Conservation (phyloP, 1,140 invertebrate genomes). For the Aphelenchoides fujianensis region DNA sequence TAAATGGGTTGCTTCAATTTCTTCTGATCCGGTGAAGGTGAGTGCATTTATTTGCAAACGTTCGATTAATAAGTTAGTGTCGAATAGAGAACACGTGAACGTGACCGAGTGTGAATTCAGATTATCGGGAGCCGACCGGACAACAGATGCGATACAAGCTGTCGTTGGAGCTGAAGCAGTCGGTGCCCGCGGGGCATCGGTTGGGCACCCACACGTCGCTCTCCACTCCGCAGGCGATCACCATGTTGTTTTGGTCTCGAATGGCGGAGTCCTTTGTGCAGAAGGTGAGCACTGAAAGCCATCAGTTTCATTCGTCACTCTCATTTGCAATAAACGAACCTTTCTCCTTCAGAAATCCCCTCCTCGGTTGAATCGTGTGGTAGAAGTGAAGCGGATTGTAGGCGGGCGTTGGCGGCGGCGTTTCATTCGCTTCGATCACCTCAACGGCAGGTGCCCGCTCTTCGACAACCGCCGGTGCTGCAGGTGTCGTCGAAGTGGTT, state of each 20-base stretch:
- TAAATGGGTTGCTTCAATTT: too few species aligned
- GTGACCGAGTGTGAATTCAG: too few species aligned
- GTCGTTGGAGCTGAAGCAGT: constrained; percentile 51
- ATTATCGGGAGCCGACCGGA: constrained; percentile 31
- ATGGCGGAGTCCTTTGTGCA: constrained; percentile 56
- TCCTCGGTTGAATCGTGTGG: constrained; percentile 28
- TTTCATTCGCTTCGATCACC: background rate
- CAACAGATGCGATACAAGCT: constrained; percentile 54
- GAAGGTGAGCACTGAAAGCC: constrained; percentile 50
- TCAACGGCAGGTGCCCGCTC: background rate
- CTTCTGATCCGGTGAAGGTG: too few species aligned
- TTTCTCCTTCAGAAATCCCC: constrained; percentile 35
- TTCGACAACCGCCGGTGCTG: background rate
- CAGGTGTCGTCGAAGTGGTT: background rate
- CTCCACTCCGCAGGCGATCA: constrained; percentile 54
- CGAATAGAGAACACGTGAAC: too few species aligned
- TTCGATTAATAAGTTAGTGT: too few species aligned
- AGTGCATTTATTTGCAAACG: too few species aligned
- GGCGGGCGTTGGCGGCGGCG: constrained; percentile 33
- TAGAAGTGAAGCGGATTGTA: constrained; percentile 49
- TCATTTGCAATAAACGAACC: constrained; percentile 25
- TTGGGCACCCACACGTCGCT: constrained; percentile 53
- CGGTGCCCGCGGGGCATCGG: constrained; percentile 50
- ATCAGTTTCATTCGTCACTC: background rate
- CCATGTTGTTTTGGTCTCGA: constrained; percentile 49